Evolutionary conservation across 2,113 vertebrate genomes (phyloP).

Genomic region (Holacanthus passer): DNA sequence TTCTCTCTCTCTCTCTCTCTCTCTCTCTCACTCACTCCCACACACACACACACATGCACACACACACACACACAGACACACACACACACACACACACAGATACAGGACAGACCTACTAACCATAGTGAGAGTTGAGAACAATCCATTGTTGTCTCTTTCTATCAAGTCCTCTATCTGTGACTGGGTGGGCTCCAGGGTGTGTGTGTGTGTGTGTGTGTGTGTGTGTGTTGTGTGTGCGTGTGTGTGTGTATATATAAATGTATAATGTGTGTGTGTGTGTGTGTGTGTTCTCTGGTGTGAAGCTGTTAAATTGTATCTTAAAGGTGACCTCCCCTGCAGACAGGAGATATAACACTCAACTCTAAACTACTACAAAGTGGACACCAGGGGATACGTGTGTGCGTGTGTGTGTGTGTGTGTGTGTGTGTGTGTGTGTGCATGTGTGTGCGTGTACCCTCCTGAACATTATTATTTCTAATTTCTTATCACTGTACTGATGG

Average conservation of each 20-base stretch:
- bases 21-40: slow-evolving; percentile 2
- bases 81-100: slow-evolving; percentile 32
- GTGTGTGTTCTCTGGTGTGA: slow-evolving; percentile 8
- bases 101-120: slow-evolving; percentile 4
- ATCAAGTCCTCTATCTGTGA: slow-evolving; percentile 59
- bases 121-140: slow-evolving; percentile 55
- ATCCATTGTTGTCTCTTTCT: slow-evolving; percentile 71
- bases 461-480: neutral
- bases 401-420: slow-evolving; percentile 20
- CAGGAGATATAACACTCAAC: slow-evolving; percentile 41
- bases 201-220: slow-evolving; percentile 6
- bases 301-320: slow-evolving; percentile 62
- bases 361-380: slow-evolving; percentile 43
- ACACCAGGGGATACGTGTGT: slow-evolving; percentile 20
- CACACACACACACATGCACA: slow-evolving; percentile 8
- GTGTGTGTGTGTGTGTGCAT: neutral
- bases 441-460: neutral
- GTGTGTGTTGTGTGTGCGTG: slow-evolving; percentile 11
- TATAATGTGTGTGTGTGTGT: neutral
- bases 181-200: slow-evolving; percentile 10
- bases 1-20: slow-evolving; percentile 11
- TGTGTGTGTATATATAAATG: slow-evolving; percentile 8
- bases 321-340: slow-evolving; percentile 66
- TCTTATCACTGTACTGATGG: neutral
- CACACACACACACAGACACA: slow-evolving; percentile 26